A percentile compares a stretch with the other conserved stretches of the same genome.
Conservation (phyloP, 2,888 invertebrate genomes). For the Conops quadrifasciatus region DNA sequence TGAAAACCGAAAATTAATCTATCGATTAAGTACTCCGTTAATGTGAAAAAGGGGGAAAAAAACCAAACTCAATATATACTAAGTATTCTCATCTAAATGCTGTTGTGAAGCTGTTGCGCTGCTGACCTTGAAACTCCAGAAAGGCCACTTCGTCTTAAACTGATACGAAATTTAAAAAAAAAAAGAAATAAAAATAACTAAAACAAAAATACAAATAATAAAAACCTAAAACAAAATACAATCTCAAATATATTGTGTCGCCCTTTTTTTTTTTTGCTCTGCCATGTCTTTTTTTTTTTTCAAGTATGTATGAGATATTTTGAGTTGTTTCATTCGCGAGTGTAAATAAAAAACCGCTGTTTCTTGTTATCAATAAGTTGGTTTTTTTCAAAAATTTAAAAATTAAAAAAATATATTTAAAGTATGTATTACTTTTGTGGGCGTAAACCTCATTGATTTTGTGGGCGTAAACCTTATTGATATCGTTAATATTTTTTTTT, state of each 20-base stretch:
- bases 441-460: neutral
- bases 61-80: too few relatives aligned
- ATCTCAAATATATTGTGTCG: neutral
- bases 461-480: too few relatives aligned
- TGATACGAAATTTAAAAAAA: neutral
- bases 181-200: too few relatives aligned
- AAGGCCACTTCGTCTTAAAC: neutral
- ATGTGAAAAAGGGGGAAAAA: too few relatives aligned
- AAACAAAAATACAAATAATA: neutral
- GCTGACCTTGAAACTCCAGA: constrained; percentile 1
- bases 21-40: too few relatives aligned
- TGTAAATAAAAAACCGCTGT: neutral
- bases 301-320: neutral
- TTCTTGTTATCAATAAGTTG: neutral
- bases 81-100: too few relatives aligned
- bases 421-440: neutral
- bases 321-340: neutral
- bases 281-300: neutral
- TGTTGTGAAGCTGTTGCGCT: too few relatives aligned
- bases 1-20: too few relatives aligned
- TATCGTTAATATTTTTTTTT: too few relatives aligned
- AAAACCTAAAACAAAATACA: neutral
- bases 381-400: too few relatives aligned
- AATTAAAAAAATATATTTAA: neutral
- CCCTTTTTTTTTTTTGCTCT: neutral